Percentiles rank a stretch among this genome's conserved stretches.
Evolutionary conservation across 2,113 vertebrate species (phyloP).

Genomic region (Typhlomys cinereus): DNA sequence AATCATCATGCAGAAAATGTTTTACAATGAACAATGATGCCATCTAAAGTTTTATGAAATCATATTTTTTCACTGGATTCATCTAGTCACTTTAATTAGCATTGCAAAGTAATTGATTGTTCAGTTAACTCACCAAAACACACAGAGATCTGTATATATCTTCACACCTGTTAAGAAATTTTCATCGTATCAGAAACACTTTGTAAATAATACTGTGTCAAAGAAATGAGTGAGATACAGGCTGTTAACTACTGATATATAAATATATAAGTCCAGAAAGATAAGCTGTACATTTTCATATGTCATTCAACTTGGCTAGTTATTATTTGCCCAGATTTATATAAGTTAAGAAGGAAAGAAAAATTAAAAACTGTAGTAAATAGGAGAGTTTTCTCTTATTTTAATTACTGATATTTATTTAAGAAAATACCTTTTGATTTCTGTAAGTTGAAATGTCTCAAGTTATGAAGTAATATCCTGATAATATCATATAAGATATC

Average conservation of each 20-base stretch:
- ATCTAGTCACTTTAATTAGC: too few relatives aligned
- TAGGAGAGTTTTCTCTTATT: constrained; percentile 19
- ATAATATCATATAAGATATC: neutral
- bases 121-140: neutral
- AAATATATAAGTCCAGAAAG: constrained; percentile 26
- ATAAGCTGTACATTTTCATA: neutral
- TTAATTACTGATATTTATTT: constrained; percentile 11
- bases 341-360: constrained; percentile 12
- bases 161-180: constrained; percentile 53
- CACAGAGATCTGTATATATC: constrained; percentile 15
- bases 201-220: constrained; percentile 65
- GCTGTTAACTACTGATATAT: constrained; percentile 51
- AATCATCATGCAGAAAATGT: constrained; percentile 57
- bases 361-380: constrained; percentile 45
- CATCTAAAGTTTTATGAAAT: constrained; percentile 76
- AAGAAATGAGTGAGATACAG: constrained; percentile 67
- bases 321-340: constrained; percentile 10
- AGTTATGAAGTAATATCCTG: neutral
- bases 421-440: constrained; percentile 3
- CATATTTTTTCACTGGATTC: constrained; percentile 68
- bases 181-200: constrained; percentile 69
- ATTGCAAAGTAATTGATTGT: neutral
- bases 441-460: constrained; percentile 18
- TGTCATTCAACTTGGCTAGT: constrained; percentile 3
- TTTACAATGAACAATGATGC: constrained; percentile 75